Evolutionary conservation across 2,888 invertebrate species (phyloP), one percentile per base, ranked within the genome.

Genomic region (Entomobrya multifasciata): DNA sequence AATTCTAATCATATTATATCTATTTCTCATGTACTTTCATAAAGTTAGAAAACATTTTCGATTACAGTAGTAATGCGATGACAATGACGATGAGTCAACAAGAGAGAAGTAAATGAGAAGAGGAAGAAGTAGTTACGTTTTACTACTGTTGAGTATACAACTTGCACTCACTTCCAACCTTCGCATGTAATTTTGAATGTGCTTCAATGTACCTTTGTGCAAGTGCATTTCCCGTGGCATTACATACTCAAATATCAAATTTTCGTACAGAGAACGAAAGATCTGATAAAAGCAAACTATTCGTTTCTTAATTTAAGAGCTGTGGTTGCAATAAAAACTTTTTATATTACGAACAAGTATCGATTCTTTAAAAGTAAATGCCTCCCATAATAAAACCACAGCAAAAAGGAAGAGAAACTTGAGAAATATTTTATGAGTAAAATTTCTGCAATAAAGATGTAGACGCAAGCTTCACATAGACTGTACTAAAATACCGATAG

Each of bases 31-130:
- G 0, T 30, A 60, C n/a, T n/a, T n/a, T n/a, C n/a, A n/a, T n/a
- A n/a, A n/a, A n/a, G n/a, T n/a, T n/a, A n/a, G n/a, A n/a, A n/a
- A n/a, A n/a, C n/a, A n/a, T n/a, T n/a, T n/a, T n/a, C n/a, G n/a
- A n/a, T n/a, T n/a, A n/a, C n/a, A n/a, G n/a, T n/a, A n/a, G 36
- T 36, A 36, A 36, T 36, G 36, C 36, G n/a, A n/a, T 17, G 55
- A 5, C 3, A 20, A 70, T 36, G 27, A 25, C 49, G 72, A 72
- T 72, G 72, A 72, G 72, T 72, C 72, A 72, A 49, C 20, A 20
- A 22, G 44, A 67, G 36, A 67, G 30, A 30, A 27, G 15, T 6
- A 30, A 60, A 13, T 4, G 15, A 30, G 30, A 13, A n/a, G 3
- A 3, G 11, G 27, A 49, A 49, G 8, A 49, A 49, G 49, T 13